These are phyloP conservation scores for Holcopasites calliopsidis DNA, from an alignment of 1,140 invertebrate genomes.

Conservation along the genomic window DNA sequence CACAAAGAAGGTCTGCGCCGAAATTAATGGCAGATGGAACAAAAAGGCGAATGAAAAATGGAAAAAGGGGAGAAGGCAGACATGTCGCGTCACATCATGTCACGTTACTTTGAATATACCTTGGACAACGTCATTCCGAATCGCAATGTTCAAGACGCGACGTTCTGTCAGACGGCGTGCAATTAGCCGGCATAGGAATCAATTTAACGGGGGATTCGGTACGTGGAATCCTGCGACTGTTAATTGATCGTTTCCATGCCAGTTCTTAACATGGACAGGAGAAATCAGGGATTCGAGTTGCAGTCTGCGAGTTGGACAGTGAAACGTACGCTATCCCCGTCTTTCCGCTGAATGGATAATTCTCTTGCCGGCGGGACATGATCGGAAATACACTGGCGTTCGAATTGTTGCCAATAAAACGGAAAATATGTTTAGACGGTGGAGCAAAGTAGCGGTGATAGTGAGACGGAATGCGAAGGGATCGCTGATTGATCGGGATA, in stretches of 20 bases:
- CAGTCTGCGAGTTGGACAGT: no score
- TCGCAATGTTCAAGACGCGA: no score
- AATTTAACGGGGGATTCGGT: neutral
- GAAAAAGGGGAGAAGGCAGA: neutral
- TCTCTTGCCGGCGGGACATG: slow-evolving; percentile 13
- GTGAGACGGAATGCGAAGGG: neutral
- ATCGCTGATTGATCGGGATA: slow-evolving; percentile 54
- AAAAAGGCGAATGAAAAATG: neutral
- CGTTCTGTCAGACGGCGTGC: neutral
- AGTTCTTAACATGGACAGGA: neutral
- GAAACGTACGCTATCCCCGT: no score
- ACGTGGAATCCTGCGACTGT: neutral
- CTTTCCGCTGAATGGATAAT: no score
- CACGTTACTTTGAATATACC: no score
- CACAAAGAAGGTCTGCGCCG: slow-evolving; percentile 12
- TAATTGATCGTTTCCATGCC: slow-evolving; percentile 20
- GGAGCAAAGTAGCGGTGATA: neutral
- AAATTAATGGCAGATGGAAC: slow-evolving; percentile 4
- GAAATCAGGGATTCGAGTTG: neutral
- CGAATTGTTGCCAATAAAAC: neutral
- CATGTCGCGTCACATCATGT: neutral
- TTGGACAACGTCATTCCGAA: no score
- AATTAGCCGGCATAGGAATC: slow-evolving; percentile 23
- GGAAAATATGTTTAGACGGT: neutral
- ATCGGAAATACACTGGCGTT: slow-evolving; percentile 15